phyloP scores from a whole-genome alignment of 2,888 invertebrate genomes.

The Sinelater perroti region DNA sequence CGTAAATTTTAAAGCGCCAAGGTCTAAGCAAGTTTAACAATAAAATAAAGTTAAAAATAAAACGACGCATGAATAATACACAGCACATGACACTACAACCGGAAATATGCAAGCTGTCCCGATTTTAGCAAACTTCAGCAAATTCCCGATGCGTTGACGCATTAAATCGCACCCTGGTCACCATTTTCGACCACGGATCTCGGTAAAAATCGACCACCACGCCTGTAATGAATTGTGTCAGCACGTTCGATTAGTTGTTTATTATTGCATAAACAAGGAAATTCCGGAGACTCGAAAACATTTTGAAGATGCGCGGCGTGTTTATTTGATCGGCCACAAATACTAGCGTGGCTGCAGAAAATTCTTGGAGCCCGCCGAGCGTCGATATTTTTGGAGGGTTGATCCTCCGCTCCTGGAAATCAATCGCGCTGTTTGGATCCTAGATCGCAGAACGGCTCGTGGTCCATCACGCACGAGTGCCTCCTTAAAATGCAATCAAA shows the following conservation, averaged over 20 bases:
- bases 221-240: conserved; percentile 23
- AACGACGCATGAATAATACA: conserved; percentile 37
- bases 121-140: too few relatives aligned
- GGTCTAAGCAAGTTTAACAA: not conserved
- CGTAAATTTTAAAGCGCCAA: not conserved
- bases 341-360: not conserved
- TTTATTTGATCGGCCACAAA: conserved; percentile 15
- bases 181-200: not conserved
- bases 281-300: conserved; percentile 20
- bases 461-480: conserved; percentile 1
- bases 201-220: not conserved
- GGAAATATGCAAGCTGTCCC: conserved; percentile 14
- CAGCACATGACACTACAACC: conserved; percentile 37
- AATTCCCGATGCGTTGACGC: too few relatives aligned
- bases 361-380: conserved; percentile 9
- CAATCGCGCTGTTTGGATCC: not conserved
- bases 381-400: conserved; percentile 15
- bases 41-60: conserved; percentile 34
- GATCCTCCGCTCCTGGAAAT: too few relatives aligned
- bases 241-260: conserved; percentile 20
- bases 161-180: not conserved
- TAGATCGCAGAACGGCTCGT: too few relatives aligned
- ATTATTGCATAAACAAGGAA: conserved; percentile 26
- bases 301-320: conserved; percentile 15
- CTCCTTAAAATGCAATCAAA: conserved; percentile 31